Conservation (phyloP, 2,113 vertebrate genomes). For the Festucalex cinctus region DNA sequence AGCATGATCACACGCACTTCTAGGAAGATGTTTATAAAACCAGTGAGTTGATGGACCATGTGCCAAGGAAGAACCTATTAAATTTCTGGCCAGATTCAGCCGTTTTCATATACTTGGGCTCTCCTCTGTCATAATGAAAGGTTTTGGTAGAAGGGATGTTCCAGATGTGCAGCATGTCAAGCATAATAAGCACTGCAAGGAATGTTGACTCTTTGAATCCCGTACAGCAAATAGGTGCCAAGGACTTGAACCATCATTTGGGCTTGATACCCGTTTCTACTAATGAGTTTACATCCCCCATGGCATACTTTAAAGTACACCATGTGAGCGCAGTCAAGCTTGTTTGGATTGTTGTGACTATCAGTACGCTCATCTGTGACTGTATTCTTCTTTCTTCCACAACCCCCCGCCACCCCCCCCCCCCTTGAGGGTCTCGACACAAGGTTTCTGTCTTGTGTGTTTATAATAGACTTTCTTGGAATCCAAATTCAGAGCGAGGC, state of each 20-base stretch:
- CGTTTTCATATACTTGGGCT: neutral
- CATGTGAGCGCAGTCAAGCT: slow-evolving; percentile 29
- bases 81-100: neutral
- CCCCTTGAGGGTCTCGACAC: slow-evolving; percentile 4
- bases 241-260: slow-evolving; percentile 31
- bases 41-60: no score
- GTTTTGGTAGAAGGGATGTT: neutral
- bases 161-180: slow-evolving; percentile 39
- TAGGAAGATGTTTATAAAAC: neutral
- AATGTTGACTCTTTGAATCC: slow-evolving; percentile 4
- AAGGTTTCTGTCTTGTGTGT: slow-evolving; percentile 15
- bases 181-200: slow-evolving; percentile 21
- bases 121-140: neutral
- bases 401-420: no score
- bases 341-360: slow-evolving; percentile 34
- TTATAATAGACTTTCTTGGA: neutral
- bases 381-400: slow-evolving; percentile 8
- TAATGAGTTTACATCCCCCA: slow-evolving; percentile 43
- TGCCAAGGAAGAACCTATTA: neutral
- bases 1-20: neutral
- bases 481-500: neutral
- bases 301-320: slow-evolving; percentile 36
- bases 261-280: slow-evolving; percentile 10
- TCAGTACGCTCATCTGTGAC: slow-evolving; percentile 40
- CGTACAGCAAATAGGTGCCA: slow-evolving; percentile 32